Percentiles rank a stretch among this genome's conserved stretches.
phyloP scores from a whole-genome alignment of 2,888 invertebrate genomes.

The Pseudococcus jackbeardsleyi region DNA sequence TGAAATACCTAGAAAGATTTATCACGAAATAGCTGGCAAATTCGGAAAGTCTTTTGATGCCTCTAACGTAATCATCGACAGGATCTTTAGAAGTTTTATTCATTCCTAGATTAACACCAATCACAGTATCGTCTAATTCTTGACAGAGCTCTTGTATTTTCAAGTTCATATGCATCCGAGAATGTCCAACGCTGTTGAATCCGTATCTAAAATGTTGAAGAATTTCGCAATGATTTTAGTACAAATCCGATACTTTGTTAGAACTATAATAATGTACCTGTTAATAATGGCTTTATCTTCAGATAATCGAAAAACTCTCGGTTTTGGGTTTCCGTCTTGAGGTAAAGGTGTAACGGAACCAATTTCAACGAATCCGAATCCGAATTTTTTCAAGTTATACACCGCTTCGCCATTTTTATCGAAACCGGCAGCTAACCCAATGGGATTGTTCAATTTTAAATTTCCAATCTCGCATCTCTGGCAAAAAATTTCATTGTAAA shows the following conservation, averaged over 20 bases:
- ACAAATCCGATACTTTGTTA: too few relatives aligned
- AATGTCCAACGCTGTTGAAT: constrained; percentile 96
- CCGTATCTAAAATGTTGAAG: constrained; percentile 76
- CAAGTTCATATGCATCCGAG: constrained; percentile 79
- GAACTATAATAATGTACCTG: constrained; percentile 73
- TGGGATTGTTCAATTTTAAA: constrained; percentile 84
- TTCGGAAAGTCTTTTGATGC: constrained; percentile 84
- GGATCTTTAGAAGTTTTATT: constrained; percentile 88
- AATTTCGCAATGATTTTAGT: not conserved
- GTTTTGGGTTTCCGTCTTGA: constrained; percentile 92
- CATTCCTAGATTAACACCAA: constrained; percentile 97
- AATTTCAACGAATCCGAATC: constrained; percentile 96
- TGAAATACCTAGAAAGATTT: constrained; percentile 84
- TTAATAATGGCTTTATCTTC: constrained; percentile 93
- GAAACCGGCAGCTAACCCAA: constrained; percentile 99
- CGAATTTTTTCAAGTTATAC: constrained; percentile 82
- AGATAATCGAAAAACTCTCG: constrained; percentile 89
- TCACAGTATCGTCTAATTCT: constrained; percentile 69
- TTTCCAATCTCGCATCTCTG: constrained; percentile 74
- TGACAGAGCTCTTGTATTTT: constrained; percentile 69
- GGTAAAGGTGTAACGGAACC: constrained; percentile 96
- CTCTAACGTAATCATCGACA: constrained; percentile 85
- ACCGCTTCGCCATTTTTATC: constrained; percentile 97
- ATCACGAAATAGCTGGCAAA: constrained; percentile 96
- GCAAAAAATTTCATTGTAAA: not conserved